These are phyloP conservation scores for Diplazon laetatorius DNA, from an alignment of 2,888 invertebrate species.

Conservation along the genomic window DNA sequence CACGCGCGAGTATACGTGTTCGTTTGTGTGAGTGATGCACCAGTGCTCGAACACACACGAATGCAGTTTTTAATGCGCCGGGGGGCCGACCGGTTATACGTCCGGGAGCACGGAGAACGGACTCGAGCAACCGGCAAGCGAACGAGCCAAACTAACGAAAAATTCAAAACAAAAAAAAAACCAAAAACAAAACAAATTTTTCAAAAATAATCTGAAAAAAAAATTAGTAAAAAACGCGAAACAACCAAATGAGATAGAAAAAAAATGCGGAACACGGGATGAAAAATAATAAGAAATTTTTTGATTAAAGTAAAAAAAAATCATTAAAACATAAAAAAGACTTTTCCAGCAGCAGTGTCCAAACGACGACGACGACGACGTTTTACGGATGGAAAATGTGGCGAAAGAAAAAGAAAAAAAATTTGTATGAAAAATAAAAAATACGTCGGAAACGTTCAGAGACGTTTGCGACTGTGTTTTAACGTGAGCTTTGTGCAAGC, in stretches of 20 bases:
- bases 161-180: conserved; percentile 14
- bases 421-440: too few species aligned
- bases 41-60: conserved; percentile 10
- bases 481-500: conserved; percentile 20
- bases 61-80: conserved; percentile 53
- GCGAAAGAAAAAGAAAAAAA: conserved; percentile 46
- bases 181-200: too few species aligned
- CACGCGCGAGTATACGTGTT: too few species aligned
- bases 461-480: conserved; percentile 15
- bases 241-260: not conserved
- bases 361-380: conserved; percentile 43
- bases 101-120: conserved; percentile 3
- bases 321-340: conserved; percentile 36
- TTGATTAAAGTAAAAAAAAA: conserved; percentile 29
- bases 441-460: conserved; percentile 3
- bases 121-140: conserved; percentile 26
- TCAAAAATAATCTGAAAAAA: too few species aligned
- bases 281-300: too few species aligned
- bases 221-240: too few species aligned
- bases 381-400: conserved; percentile 53
- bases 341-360: conserved; percentile 23
- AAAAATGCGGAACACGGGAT: conserved; percentile 15
- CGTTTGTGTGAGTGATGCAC: conserved; percentile 3
- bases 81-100: conserved; percentile 27
- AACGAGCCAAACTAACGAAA: conserved; percentile 25